A percentile compares a stretch with the other conserved stretches of the same genome.
phyloP scores from a whole-genome alignment of 2,888 invertebrate genomes.

The Tenthredo livida region DNA sequence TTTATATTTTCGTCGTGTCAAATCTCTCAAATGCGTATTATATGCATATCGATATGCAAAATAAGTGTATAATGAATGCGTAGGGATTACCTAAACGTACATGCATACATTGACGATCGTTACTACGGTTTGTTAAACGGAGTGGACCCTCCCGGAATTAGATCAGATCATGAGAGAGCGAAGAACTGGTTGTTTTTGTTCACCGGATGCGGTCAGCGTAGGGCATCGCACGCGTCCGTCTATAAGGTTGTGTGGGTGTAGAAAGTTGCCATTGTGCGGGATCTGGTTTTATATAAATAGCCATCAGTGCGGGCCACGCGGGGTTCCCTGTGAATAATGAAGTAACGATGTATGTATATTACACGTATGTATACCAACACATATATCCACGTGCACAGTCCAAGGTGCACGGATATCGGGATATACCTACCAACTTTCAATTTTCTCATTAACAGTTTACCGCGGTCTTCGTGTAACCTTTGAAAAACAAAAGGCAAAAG shows the following conservation, averaged over 20 bases:
- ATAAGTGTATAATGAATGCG: neutral
- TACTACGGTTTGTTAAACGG: neutral
- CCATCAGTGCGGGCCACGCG: conserved; percentile 55
- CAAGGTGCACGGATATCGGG: conserved; percentile 36
- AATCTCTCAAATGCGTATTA: neutral
- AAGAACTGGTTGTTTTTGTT: conserved; percentile 45
- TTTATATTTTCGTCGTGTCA: neutral
- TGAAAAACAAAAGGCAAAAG: neutral
- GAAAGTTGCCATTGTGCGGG: conserved; percentile 76
- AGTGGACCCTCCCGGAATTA: conserved; percentile 12
- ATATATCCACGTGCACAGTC: neutral
- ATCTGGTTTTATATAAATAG: conserved; percentile 77
- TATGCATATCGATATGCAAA: neutral
- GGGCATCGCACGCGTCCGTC: conserved; percentile 54
- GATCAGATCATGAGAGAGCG: conserved; percentile 44
- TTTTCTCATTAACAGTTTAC: conserved; percentile 30
- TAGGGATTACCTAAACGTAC: neutral
- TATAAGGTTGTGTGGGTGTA: conserved; percentile 71
- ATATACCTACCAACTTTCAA: conserved; percentile 2
- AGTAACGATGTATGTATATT: conserved; percentile 17
- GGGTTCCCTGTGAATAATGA: conserved; percentile 45
- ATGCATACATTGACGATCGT: neutral
- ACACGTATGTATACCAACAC: neutral
- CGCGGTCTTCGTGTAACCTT: neutral
- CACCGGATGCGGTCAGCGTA: conserved; percentile 47